Evolutionary conservation across 1,140 invertebrate genomes (phyloP).

Genomic region (Aethina tumida): DNA sequence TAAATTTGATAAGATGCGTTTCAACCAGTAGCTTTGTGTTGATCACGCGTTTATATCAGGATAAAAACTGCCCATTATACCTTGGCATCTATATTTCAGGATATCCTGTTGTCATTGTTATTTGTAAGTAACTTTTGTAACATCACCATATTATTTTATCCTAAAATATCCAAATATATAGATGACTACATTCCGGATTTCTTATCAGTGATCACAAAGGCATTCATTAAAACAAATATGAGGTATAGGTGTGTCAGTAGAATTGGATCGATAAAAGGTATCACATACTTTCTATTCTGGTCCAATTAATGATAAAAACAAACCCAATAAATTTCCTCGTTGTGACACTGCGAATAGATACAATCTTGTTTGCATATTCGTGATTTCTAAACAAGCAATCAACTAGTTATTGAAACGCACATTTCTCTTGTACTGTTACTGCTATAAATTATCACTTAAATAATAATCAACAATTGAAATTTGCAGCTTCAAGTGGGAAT

Average conservation of each 20-base stretch:
- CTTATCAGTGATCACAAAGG: not conserved
- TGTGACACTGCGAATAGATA: not conserved
- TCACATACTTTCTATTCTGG: not conserved
- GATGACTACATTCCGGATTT: not conserved
- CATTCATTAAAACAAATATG: not conserved
- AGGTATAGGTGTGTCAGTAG: too few species aligned
- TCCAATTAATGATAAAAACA: conserved; percentile 1
- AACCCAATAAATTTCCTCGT: conserved; percentile 1
- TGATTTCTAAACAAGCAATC: not conserved
- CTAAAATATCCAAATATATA: not conserved
- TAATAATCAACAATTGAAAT: not conserved
- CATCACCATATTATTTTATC: not conserved
- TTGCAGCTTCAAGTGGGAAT: not conserved
- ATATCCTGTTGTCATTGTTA: not conserved
- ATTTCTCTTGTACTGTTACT: conserved; percentile 2
- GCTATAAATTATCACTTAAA: not conserved
- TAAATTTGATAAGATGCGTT: too few species aligned
- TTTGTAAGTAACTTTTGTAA: conserved; percentile 1
- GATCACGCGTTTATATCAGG: too few species aligned
- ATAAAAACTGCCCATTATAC: too few species aligned
- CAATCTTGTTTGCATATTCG: conserved; percentile 3
- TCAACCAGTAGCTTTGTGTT: too few species aligned
- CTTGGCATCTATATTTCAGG: too few species aligned
- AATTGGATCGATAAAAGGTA: not conserved
- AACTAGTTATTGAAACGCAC: not conserved